Conservation (phyloP, 2,888 invertebrate genomes). For the Asteroscopus sphinx region DNA sequence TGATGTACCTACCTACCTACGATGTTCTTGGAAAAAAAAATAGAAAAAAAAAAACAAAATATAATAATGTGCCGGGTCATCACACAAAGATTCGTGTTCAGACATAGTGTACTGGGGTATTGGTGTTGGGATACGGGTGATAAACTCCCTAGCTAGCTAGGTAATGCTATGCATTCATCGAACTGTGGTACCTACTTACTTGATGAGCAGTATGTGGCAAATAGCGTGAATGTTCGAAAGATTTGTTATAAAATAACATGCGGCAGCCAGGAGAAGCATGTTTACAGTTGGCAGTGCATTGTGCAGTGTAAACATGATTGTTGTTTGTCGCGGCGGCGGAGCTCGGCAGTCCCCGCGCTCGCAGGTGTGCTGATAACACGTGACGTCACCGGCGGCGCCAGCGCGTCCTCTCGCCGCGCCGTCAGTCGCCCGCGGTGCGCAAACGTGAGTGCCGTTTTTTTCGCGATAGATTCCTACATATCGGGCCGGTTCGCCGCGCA, state of each 20-base stretch:
- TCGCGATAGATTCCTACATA: constrained; percentile 47
- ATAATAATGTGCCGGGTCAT: no score
- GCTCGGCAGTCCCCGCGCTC: constrained; percentile 49
- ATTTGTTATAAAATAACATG: background rate
- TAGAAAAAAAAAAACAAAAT: no score
- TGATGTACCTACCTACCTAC: no score
- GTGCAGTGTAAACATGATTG: constrained; percentile 33
- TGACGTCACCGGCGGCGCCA: constrained; percentile 71
- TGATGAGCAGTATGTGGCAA: background rate
- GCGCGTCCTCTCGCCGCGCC: constrained; percentile 60
- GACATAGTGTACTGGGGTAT: no score
- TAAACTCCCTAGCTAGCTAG: no score
- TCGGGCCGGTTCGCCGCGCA: constrained; percentile 26
- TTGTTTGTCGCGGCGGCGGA: constrained; percentile 24
- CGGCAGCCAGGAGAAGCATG: constrained; percentile 5
- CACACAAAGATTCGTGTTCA: no score
- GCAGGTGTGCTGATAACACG: constrained; percentile 72
- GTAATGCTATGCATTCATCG: no score
- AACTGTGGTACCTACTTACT: background rate
- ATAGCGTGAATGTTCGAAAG: background rate
- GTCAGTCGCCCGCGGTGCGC: constrained; percentile 73
- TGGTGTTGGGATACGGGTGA: no score
- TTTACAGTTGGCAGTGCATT: constrained; percentile 28
- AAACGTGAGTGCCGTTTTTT: constrained; percentile 70
- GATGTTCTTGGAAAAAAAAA: no score